phyloP scores from a whole-genome alignment of 2,797 vertebrate genomes.

The Oreochromis grahami region DNA sequence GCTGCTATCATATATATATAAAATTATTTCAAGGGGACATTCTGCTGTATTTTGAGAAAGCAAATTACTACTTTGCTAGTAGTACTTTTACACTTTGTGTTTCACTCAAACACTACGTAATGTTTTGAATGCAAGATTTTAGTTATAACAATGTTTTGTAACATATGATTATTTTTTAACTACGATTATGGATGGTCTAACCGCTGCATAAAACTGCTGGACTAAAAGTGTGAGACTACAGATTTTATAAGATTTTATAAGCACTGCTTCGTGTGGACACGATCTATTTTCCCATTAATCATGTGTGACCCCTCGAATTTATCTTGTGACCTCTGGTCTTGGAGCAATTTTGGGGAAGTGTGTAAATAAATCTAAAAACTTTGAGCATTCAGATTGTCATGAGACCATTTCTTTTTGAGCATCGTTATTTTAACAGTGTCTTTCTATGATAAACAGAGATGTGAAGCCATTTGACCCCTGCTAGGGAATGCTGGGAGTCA shows the following conservation, averaged over 20 bases:
- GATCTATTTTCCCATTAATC: constrained; percentile 2
- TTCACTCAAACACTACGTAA: background rate
- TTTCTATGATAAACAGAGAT: constrained; percentile 1
- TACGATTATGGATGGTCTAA: background rate
- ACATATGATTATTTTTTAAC: background rate
- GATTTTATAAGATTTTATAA: background rate
- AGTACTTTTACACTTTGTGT: background rate
- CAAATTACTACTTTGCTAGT: background rate
- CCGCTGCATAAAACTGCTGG: rapidly evolving
- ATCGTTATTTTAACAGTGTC: background rate
- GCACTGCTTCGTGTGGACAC: background rate
- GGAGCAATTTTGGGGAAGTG: background rate
- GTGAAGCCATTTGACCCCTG: constrained; percentile 66
- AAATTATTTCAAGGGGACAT: background rate
- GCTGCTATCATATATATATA: background rate
- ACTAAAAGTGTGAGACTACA: background rate
- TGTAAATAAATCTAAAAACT: background rate
- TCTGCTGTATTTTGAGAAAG: background rate
- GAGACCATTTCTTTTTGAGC: background rate
- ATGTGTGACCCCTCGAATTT: background rate
- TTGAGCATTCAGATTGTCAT: background rate
- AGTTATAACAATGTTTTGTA: background rate
- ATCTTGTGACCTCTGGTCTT: constrained; percentile 9
- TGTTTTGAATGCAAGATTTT: background rate
- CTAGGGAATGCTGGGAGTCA: constrained; percentile 50